These are phyloP conservation scores for Heliconius erato DNA, from an alignment of 2,888 invertebrate species.

Conservation along the genomic window DNA sequence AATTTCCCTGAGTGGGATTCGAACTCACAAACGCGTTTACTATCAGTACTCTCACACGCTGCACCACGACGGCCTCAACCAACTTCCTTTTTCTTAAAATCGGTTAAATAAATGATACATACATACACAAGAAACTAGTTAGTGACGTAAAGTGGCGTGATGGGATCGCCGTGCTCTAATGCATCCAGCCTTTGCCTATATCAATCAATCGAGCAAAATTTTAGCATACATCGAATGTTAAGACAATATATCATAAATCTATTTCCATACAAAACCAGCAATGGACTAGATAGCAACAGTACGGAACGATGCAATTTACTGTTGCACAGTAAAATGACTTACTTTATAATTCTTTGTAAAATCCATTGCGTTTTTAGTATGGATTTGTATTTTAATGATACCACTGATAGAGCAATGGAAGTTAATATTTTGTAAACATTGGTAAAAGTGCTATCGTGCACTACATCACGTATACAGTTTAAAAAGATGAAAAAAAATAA, in stretches of 20 bases:
- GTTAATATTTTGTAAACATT: background rate
- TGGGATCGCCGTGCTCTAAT: constrained; percentile 33
- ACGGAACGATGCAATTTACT: constrained; percentile 4
- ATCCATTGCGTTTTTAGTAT: background rate
- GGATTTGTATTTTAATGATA: background rate
- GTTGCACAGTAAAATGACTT: background rate
- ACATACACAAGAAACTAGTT: constrained; percentile 22
- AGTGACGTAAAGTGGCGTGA: constrained; percentile 47
- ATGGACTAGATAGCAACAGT: constrained; percentile 3
- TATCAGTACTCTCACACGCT: background rate
- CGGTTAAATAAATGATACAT: constrained; percentile 7
- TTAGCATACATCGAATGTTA: background rate
- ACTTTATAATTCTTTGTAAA: background rate
- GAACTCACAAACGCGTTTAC: background rate
- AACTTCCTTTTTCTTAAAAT: background rate
- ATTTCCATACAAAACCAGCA: background rate
- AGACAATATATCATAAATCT: background rate
- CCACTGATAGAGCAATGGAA: background rate
- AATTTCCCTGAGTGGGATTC: too few species aligned
- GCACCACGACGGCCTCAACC: background rate
- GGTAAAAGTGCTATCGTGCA: constrained; percentile 22
- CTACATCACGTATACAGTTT: constrained; percentile 26
- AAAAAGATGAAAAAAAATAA: background rate
- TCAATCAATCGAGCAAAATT: constrained; percentile 10
- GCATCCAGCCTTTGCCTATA: constrained; percentile 27